phyloP scores from a whole-genome alignment of 2,888 invertebrate genomes.

The Aspidiotus destructor region DNA sequence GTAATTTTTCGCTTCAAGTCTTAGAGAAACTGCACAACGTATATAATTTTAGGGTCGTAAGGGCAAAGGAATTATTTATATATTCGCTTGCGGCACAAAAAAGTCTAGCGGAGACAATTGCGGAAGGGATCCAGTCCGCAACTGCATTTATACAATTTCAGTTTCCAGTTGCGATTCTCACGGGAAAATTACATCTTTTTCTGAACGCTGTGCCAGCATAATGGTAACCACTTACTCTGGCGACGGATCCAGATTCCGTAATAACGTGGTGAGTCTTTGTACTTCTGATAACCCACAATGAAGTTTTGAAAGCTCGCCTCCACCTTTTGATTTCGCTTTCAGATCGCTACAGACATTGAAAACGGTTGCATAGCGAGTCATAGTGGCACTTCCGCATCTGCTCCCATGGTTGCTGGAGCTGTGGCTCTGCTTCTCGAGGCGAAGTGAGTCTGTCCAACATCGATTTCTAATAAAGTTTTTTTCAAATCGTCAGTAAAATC shows the following conservation, averaged over 20 bases:
- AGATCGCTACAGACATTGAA: constrained; percentile 79
- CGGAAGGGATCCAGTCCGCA: constrained; percentile 80
- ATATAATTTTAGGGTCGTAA: constrained; percentile 47
- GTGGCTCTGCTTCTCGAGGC: constrained; percentile 76
- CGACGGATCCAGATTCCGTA: constrained; percentile 63
- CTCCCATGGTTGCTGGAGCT: constrained; percentile 84
- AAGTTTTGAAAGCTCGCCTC: neutral
- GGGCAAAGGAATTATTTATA: constrained; percentile 75
- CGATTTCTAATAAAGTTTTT: neutral
- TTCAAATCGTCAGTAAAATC: too few relatives aligned
- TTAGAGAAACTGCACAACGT: too few relatives aligned
- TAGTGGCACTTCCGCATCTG: constrained; percentile 88
- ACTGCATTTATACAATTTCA: constrained; percentile 76
- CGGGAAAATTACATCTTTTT: constrained; percentile 74
- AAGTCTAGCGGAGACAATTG: constrained; percentile 75
- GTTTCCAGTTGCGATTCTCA: constrained; percentile 74
- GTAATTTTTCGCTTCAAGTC: neutral
- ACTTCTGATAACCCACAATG: neutral
- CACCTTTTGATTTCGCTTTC: constrained; percentile 37
- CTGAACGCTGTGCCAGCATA: constrained; percentile 79
- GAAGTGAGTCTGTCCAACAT: constrained; percentile 54
- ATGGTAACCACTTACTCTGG: constrained; percentile 84
- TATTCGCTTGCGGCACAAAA: constrained; percentile 91
- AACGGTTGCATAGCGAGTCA: constrained; percentile 77
- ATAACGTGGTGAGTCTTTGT: constrained; percentile 69